These are phyloP conservation scores for Zoanthus sociatus DNA, from an alignment of 92 coral and sea anemone species.

Conservation along the genomic window DNA sequence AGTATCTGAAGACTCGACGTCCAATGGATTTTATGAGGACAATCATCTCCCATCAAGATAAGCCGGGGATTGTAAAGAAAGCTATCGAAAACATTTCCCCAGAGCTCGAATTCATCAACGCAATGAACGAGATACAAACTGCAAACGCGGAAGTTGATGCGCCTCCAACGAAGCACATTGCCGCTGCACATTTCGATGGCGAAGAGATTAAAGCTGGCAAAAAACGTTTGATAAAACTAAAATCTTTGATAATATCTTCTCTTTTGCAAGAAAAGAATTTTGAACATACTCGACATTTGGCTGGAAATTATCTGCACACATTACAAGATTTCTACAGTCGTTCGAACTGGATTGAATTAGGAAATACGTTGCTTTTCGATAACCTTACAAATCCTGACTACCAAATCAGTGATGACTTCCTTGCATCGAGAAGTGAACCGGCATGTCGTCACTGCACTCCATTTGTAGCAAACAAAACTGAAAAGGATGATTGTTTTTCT, in stretches of 20 bases:
- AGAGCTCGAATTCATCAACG: conserved; percentile 63
- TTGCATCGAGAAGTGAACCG: conserved; percentile 58
- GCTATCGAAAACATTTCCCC: conserved; percentile 52
- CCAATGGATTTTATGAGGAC: conserved; percentile 29
- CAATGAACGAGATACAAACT: conserved; percentile 62
- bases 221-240: conserved; percentile 49
- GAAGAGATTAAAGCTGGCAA: conserved; percentile 62
- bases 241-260: conserved; percentile 53
- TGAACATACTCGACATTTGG: conserved; percentile 60
- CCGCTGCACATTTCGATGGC: conserved; percentile 72
- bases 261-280: conserved; percentile 48
- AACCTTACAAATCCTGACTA: conserved; percentile 51
- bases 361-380: conserved; percentile 40
- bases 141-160: conserved; percentile 70
- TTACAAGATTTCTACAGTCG: conserved; percentile 82
- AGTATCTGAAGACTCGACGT: conserved; percentile 44
- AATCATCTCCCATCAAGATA: conserved; percentile 24
- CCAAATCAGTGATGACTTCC: conserved; percentile 23
- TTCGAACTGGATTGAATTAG: conserved; percentile 78
- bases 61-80: conserved; percentile 10
- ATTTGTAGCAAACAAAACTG: neutral
- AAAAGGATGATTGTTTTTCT: conserved; percentile 38
- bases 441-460: conserved; percentile 61
- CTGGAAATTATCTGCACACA: conserved; percentile 70
- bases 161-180: conserved; percentile 19